These are phyloP conservation scores for Stichodactyla mertensii DNA, from an alignment of 64 coral and sea anemone genomes.

Conservation along the genomic window DNA sequence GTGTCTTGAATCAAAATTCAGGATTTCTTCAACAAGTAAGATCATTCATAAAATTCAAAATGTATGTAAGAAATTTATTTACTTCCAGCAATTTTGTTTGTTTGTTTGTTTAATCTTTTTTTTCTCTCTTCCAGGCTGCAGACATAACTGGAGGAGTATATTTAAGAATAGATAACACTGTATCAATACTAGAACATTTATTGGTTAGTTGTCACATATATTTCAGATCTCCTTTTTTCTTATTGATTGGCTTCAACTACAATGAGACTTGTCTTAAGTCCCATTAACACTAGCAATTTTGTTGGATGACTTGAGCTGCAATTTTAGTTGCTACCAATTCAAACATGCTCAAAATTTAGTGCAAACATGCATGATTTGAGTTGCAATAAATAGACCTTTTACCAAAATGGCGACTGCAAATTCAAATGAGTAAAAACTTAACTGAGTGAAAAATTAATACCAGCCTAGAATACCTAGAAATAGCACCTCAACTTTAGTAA, in stretches of 20 bases:
- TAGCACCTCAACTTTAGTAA: too few species aligned
- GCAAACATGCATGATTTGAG: too few species aligned
- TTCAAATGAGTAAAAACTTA: too few species aligned
- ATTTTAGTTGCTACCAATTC: too few species aligned
- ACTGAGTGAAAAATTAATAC: too few species aligned
- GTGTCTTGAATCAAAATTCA: conserved; percentile 73
- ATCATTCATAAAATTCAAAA: not conserved
- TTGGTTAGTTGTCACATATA: conserved; percentile 37
- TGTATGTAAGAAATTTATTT: not conserved
- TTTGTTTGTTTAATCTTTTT: not conserved
- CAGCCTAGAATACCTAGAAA: too few species aligned
- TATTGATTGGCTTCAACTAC: not conserved
- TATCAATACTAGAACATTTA: conserved; percentile 81
- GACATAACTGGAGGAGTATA: conserved; percentile 94
- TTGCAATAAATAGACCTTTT: too few species aligned
- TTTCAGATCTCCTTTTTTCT: not conserved
- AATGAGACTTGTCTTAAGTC: not conserved
- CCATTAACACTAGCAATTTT: too few species aligned
- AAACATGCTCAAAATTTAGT: too few species aligned
- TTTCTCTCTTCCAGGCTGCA: conserved; percentile 55
- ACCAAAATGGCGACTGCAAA: too few species aligned
- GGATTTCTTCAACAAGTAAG: conserved; percentile 93
- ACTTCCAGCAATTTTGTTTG: not conserved
- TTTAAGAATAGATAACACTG: conserved; percentile 74
- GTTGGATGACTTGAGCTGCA: too few species aligned